A percentile compares a stretch with the other conserved stretches of the same genome.
Conservation (phyloP, 2,888 invertebrate species). For the Sipha maydis region DNA sequence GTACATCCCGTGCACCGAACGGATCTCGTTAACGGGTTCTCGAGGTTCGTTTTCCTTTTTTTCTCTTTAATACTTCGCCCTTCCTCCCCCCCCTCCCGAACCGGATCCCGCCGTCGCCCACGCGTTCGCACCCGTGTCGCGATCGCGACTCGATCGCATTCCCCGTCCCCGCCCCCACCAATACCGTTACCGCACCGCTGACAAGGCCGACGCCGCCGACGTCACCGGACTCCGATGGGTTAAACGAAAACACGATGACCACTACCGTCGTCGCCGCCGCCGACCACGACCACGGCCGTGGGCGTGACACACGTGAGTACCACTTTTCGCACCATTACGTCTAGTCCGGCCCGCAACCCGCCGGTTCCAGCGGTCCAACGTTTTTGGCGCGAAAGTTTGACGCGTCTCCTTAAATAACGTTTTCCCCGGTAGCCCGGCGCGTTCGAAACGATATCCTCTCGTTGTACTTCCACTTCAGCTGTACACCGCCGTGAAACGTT, state of each 20-base stretch:
- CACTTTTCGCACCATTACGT: too few species aligned
- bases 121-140: too few species aligned
- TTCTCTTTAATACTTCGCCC: too few species aligned
- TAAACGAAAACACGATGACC: conserved; percentile 9
- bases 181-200: too few species aligned
- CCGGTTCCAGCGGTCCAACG: too few species aligned
- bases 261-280: background rate
- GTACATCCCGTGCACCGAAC: background rate
- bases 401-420: background rate
- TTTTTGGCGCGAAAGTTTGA: too few species aligned
- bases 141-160: background rate
- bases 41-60: background rate
- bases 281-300: background rate
- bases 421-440: background rate
- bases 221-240: conserved; percentile 29
- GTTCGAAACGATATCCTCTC: background rate
- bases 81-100: too few species aligned
- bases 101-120: background rate
- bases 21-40: too few species aligned
- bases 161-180: background rate
- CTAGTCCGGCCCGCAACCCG: too few species aligned
- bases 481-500: background rate
- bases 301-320: conserved; percentile 16
- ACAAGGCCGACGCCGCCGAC: background rate
- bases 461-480: background rate